Evolutionary conservation across 2,888 invertebrate genomes (phyloP).

Genomic region (Nemapogon koenigi): DNA sequence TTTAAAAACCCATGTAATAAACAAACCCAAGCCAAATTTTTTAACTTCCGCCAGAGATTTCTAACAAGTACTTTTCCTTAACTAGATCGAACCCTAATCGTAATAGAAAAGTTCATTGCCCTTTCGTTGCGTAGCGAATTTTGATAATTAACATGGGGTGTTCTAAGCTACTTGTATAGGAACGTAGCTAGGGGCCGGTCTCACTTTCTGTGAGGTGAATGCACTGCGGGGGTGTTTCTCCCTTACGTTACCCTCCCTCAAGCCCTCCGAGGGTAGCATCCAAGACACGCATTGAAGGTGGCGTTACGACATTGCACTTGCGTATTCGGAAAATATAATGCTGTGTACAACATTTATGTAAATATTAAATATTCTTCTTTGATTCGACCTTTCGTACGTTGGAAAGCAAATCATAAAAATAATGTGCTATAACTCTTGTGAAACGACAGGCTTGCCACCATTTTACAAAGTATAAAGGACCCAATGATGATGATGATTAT

Average conservation of each 20-base stretch:
- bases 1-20: background rate
- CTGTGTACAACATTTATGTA: too few relatives aligned
- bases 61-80: too few relatives aligned
- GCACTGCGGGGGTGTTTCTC: constrained; percentile 51
- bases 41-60: background rate
- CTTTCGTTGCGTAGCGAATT: constrained; percentile 37
- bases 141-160: constrained; percentile 55
- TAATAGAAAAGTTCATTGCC: constrained; percentile 6
- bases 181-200: constrained; percentile 36
- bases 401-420: too few relatives aligned
- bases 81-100: too few relatives aligned
- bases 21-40: background rate
- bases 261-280: constrained; percentile 38
- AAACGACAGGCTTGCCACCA: too few relatives aligned
- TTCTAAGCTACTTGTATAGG: constrained; percentile 35
- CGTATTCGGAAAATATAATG: too few relatives aligned
- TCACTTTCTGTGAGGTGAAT: constrained; percentile 62
- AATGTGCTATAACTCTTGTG: too few relatives aligned
- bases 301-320: constrained; percentile 21
- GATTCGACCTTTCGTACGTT: too few relatives aligned
- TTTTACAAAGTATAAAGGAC: too few relatives aligned
- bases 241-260: constrained; percentile 31
- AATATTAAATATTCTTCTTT: too few relatives aligned
- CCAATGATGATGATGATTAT: too few relatives aligned
- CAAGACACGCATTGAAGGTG: constrained; percentile 47